These are phyloP conservation scores for Ochropleura leucogaster DNA, from an alignment of 2,888 invertebrate species.

Conservation along the genomic window DNA sequence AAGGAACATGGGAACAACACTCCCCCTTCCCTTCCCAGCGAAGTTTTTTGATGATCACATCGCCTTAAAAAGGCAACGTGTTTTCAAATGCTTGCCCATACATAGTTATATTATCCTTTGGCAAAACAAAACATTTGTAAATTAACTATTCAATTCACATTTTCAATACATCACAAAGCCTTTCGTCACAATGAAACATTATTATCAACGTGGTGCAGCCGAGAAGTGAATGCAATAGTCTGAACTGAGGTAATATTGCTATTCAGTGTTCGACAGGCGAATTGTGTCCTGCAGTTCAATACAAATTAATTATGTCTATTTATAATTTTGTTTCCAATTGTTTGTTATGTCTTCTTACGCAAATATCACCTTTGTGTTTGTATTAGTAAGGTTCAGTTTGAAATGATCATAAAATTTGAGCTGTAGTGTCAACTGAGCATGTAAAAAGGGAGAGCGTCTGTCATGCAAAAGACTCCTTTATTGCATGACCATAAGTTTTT, in stretches of 20 bases:
- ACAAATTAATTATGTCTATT: background rate
- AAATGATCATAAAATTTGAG: background rate
- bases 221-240: conserved; percentile 15
- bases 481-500: too few relatives aligned
- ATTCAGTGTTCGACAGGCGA: conserved; percentile 19
- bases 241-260: conserved; percentile 29
- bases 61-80: too few relatives aligned
- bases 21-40: too few relatives aligned
- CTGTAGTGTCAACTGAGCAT: background rate
- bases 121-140: background rate
- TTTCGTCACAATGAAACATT: conserved; percentile 22
- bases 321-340: background rate
- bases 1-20: too few relatives aligned
- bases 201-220: conserved; percentile 28
- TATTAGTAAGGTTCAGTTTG: background rate
- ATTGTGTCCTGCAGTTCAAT: background rate
- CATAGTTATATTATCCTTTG: background rate
- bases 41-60: too few relatives aligned
- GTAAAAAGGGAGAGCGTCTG: too few relatives aligned
- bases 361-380: background rate
- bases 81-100: background rate
- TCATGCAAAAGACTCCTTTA: too few relatives aligned
- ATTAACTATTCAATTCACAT: conserved; percentile 12
- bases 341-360: background rate
- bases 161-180: background rate